phyloP scores from a whole-genome alignment of 2,888 invertebrate species.

The Sarcophaga caerulescens region DNA sequence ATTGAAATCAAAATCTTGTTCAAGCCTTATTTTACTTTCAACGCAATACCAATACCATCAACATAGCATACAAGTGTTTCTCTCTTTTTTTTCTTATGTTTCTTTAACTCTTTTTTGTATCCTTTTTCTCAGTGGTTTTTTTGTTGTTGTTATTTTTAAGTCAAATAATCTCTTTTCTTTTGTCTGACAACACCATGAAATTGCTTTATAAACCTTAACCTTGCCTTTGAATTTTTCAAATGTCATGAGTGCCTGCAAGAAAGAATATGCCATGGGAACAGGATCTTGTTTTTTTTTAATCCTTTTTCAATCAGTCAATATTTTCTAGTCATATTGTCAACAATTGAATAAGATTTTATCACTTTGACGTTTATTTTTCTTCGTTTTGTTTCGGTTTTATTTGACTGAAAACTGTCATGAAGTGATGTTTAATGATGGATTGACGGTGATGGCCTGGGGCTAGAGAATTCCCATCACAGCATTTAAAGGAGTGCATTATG shows the following conservation, averaged over 20 bases:
- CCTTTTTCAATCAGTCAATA: constrained; percentile 53
- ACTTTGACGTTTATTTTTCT: background rate
- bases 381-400: background rate
- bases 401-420: constrained; percentile 51
- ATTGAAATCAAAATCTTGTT: background rate
- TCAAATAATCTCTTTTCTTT: constrained; percentile 43
- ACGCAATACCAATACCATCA: background rate
- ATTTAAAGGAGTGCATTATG: background rate
- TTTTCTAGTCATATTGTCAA: constrained; percentile 16
- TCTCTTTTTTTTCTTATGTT: constrained; percentile 13
- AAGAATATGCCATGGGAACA: constrained; percentile 53
- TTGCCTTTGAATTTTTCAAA: constrained; percentile 22
- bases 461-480: background rate
- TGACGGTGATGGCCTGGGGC: constrained; percentile 17
- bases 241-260: constrained; percentile 43
- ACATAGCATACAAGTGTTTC: constrained; percentile 31
- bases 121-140: background rate
- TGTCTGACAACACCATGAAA: constrained; percentile 47
- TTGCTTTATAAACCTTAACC: constrained; percentile 17
- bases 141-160: constrained; percentile 12
- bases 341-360: constrained; percentile 66
- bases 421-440: constrained; percentile 54
- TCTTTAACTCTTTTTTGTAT: constrained; percentile 56
- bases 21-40: background rate
- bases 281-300: constrained; percentile 47